These are phyloP conservation scores for Erebia epiphron DNA, from an alignment of 2,888 invertebrate genomes.

Conservation along the genomic window DNA sequence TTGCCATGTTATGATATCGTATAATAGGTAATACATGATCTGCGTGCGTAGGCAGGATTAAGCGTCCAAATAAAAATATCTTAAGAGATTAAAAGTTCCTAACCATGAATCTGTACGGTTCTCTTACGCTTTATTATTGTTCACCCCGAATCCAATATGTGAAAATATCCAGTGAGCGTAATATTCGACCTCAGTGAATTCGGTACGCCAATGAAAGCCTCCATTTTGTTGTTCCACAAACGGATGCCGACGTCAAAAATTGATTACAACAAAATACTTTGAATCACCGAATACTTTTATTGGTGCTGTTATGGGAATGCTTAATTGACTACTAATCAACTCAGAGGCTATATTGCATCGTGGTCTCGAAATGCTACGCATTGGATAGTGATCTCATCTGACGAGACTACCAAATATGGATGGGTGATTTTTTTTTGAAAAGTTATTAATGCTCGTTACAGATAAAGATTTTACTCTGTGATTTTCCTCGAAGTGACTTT, in stretches of 20 bases:
- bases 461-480: slow-evolving; percentile 18
- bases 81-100: neutral
- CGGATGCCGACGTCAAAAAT: slow-evolving; percentile 77
- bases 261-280: slow-evolving; percentile 81
- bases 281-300: slow-evolving; percentile 79
- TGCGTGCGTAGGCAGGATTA: neutral
- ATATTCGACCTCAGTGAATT: slow-evolving; percentile 73
- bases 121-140: slow-evolving; percentile 6
- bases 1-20: neutral
- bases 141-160: slow-evolving; percentile 31
- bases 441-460: slow-evolving; percentile 12
- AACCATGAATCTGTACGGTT: slow-evolving; percentile 5
- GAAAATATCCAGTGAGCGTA: slow-evolving; percentile 41
- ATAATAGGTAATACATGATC: neutral
- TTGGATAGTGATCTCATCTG: slow-evolving; percentile 27
- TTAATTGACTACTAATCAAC: slow-evolving; percentile 70
- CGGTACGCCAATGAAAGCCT: slow-evolving; percentile 79
- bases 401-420: slow-evolving; percentile 20
- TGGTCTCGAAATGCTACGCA: slow-evolving; percentile 26
- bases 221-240: slow-evolving; percentile 72
- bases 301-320: slow-evolving; percentile 74
- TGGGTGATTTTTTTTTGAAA: slow-evolving; percentile 13
- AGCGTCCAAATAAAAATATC: neutral
- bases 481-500: slow-evolving; percentile 22
- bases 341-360: slow-evolving; percentile 36